Base-by-base conservation (phyloP, 1,140 invertebrate species). In the Leptinotarsa lineolata region DNA sequence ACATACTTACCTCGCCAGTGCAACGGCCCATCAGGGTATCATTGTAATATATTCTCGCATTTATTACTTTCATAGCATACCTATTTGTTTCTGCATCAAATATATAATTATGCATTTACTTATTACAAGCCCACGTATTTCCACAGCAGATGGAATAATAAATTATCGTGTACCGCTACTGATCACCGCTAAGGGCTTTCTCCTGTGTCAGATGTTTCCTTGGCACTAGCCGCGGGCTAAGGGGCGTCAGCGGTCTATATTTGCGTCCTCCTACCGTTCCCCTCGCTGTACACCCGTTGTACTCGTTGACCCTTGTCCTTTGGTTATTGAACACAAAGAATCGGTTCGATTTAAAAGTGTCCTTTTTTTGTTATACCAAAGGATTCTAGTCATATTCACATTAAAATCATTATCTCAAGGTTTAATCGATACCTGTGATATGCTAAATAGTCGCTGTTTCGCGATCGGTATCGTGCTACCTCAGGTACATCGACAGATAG, bases 171-270 rank as follows among this genome's bases (percentile, higher is more conserved):
- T 54, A 54, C 44, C 46, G 45, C 65, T 67, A 72, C 74, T 72
- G 72, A 58, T 48, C 59, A 45, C 21, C 58, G 59, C 54, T 68
- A 46, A 70, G 58, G 69, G 69, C 63, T 76, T 59, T 72, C 67
- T 69, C 59, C 64, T 46, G 71, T 73, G 54, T 72, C 65, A 73
- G 61, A 64, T 72, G 54, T 66, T 66, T 39, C 30, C 74, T 72
- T 67, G 30, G 54, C 63, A 59, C 65, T 67, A 70, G 72, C 74
- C 76, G 75, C 75, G 75, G 75, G 78, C 76, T 74, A 78, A 80
- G 78, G 78, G 78, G 78, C 78, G 78, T 80, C 77, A 77, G 77
- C 75, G 73, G 77, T 74, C 78, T 77, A 71, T 72, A 77, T 74
- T 71, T 76, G 75, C 77, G 75, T 72, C 77, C 68, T 77, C 78